Evolutionary conservation across 2,113 vertebrate species (phyloP).

Genomic region (Malurus cyaneus): DNA sequence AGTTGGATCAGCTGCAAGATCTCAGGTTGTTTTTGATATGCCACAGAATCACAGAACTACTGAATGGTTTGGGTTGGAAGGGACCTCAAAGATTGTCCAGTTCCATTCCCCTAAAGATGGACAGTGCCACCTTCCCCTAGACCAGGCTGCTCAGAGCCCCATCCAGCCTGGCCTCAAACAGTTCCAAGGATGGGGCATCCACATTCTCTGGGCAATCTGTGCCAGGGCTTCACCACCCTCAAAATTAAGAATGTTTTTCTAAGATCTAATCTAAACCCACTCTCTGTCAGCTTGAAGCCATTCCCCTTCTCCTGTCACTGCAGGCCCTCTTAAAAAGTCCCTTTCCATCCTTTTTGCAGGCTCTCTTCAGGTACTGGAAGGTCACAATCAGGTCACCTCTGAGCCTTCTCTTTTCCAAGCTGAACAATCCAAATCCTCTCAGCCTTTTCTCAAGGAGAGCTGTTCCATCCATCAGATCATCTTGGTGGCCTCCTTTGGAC

Average conservation of each 20-base stretch:
- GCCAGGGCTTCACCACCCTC: rapidly evolving
- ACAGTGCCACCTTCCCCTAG: neutral
- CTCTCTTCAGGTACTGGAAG: neutral
- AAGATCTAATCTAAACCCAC: neutral
- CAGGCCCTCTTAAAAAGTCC: neutral
- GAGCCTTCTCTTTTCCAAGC: neutral
- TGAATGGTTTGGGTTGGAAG: neutral
- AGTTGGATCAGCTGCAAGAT: neutral
- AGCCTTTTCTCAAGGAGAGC: neutral
- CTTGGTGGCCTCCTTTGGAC: neutral
- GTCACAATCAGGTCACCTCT: neutral
- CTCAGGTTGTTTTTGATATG: neutral
- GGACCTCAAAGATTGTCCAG: neutral
- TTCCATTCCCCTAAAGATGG: neutral
- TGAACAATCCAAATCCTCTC: rapidly evolving
- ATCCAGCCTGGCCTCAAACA: neutral
- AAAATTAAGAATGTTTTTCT: neutral
- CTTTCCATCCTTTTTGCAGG: no score
- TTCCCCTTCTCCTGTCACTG: neutral
- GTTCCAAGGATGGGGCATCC: neutral
- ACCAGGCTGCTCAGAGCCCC: neutral
- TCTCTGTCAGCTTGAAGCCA: neutral
- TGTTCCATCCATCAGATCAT: neutral
- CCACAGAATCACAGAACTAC: neutral
- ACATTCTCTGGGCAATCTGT: neutral